Base-by-base conservation (phyloP, 2,797 vertebrate genomes). In the Artibeus lituratus region DNA sequence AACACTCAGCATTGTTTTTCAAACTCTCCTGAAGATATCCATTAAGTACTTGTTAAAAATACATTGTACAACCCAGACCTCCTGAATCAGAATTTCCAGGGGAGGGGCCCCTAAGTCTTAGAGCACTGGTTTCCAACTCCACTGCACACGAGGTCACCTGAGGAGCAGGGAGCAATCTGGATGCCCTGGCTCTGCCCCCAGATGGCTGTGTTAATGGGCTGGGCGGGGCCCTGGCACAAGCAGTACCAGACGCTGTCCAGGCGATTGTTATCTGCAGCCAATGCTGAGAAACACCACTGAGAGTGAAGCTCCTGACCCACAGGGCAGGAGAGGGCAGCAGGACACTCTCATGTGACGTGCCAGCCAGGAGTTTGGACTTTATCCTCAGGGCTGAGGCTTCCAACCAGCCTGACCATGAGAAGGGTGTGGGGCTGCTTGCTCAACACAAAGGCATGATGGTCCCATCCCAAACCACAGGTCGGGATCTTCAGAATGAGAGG, bases 291-390 rank as follows among this genome's bases (percentile, higher is more conserved):
- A 3, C 39, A 37, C 1, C 11, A 37, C 72, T 42, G 67, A 44
- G 69, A 49, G 78, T 35, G 39, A 15, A 35, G 59, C 62, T 22
- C 39, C 57, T 4, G 39, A 51, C 67, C 59, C 70, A 53, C 3
- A 57, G 80, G 59, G 53, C n/a, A 51, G 49, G 65, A 76, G 55
- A 44, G 73, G 42, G 26, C 5, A 51, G 59, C 8, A 9, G n/a
- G 51, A 37, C 24, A 35, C 8, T n/a, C 24, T 90, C 95, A 88
- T 12, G 22, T n/a, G 89, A 83, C 42, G 9, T 80, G 57, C 57
- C 57, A 4, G 37, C 4, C 29, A 29, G 92, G 85, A 90, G 26
- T 72, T 32, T 87, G 94, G 93, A 95, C 96, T 97, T 97, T 57
- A 69, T 55, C 65, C 96, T 47, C 3, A 24, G 78, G 83, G 55